These are phyloP conservation scores for Heliopora coerulea DNA, from an alignment of 92 coral and sea anemone species.

Conservation along the genomic window DNA sequence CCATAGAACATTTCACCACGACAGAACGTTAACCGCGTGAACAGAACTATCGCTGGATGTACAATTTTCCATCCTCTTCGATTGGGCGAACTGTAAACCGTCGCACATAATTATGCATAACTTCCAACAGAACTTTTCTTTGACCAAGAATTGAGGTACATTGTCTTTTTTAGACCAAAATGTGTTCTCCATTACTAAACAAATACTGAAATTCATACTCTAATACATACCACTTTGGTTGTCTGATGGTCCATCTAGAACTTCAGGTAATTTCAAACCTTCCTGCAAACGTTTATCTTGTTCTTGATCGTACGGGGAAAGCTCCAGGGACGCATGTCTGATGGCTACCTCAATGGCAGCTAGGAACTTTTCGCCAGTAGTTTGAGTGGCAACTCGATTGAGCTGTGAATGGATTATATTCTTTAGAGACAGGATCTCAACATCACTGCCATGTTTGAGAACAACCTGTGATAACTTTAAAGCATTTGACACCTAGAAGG, in stretches of 20 bases:
- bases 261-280: conserved; percentile 30
- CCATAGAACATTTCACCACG: too few species aligned
- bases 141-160: too few species aligned
- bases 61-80: too few species aligned
- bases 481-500: conserved; percentile 14
- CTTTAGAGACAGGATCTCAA: conserved; percentile 22
- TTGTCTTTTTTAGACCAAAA: too few species aligned
- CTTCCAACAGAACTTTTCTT: too few species aligned
- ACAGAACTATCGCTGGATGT: too few species aligned
- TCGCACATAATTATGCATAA: too few species aligned
- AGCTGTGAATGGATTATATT: conserved; percentile 26
- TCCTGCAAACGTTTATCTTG: not conserved
- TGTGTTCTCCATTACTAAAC: too few species aligned
- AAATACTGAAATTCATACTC: too few species aligned
- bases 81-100: too few species aligned
- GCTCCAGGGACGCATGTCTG: conserved; percentile 34
- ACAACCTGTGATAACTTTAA: conserved; percentile 27
- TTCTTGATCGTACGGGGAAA: not conserved
- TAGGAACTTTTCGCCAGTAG: conserved; percentile 7
- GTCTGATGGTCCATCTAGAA: not conserved
- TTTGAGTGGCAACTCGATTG: conserved; percentile 23
- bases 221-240: not conserved
- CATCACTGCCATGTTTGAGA: conserved; percentile 30
- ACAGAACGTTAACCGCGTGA: too few species aligned
- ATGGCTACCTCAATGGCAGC: conserved; percentile 17